Percentiles rank a stretch among this genome's conserved stretches.
phyloP scores from a whole-genome alignment of 2,888 invertebrate species.

The Nomada fabriciana region DNA sequence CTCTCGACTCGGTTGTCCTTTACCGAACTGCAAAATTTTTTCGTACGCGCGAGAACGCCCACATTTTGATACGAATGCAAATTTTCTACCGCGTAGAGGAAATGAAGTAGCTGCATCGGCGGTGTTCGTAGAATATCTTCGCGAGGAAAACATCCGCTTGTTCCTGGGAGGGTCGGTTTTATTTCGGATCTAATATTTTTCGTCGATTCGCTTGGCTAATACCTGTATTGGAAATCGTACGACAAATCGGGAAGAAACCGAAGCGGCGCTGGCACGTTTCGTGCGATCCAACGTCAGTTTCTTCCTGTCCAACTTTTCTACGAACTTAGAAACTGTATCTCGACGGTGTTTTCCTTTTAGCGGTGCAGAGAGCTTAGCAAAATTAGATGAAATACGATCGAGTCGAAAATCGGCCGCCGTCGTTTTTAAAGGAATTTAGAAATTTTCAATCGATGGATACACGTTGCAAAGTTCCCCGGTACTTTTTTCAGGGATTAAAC shows the following conservation, averaged over 20 bases:
- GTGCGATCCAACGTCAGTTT: neutral
- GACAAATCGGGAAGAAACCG: neutral
- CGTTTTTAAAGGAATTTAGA: conserved; percentile 15
- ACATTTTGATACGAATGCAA: conserved; percentile 82
- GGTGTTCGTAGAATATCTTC: conserved; percentile 60
- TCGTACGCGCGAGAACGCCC: conserved; percentile 73
- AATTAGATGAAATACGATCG: conserved; percentile 30
- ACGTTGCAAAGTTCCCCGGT: conserved; percentile 4
- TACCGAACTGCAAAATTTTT: conserved; percentile 64
- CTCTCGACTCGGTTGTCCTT: conserved; percentile 75
- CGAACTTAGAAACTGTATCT: conserved; percentile 5
- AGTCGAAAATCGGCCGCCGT: conserved; percentile 31
- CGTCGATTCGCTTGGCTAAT: neutral
- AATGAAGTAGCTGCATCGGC: conserved; percentile 40
- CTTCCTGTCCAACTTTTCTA: conserved; percentile 40
- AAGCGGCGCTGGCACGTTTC: neutral
- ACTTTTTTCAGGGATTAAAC: conserved; percentile 27
- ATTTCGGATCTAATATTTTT: conserved; percentile 1
- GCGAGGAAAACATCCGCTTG: conserved; percentile 52
- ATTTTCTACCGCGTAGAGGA: conserved; percentile 79
- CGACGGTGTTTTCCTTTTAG: conserved; percentile 47
- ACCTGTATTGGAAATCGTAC: neutral
- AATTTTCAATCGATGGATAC: conserved; percentile 1
- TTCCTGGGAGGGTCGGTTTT: neutral
- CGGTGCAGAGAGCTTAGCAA: conserved; percentile 26